These are phyloP conservation scores for Clarias batrachus DNA, from an alignment of 2,113 vertebrate species.

Conservation along the genomic window DNA sequence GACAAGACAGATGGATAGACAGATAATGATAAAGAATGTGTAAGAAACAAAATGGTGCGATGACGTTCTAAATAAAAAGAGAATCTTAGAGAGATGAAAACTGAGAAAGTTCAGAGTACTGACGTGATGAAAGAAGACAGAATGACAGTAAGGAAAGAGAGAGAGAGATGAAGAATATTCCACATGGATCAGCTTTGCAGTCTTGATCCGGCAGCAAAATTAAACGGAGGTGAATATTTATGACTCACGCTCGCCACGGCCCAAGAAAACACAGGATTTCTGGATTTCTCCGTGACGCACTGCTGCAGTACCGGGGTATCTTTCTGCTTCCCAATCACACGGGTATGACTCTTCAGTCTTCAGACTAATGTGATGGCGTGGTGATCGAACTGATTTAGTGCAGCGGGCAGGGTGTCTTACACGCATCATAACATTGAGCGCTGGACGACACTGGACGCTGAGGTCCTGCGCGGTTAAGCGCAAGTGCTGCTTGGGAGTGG, in stretches of 20 bases:
- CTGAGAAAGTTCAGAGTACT: not conserved
- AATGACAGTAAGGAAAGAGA: not conserved
- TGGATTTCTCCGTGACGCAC: not conserved
- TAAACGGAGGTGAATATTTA: conserved; percentile 21
- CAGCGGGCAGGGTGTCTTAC: not conserved
- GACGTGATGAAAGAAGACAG: not conserved
- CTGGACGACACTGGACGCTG: not conserved
- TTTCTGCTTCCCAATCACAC: not conserved
- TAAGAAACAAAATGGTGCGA: not conserved
- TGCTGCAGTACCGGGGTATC: not conserved
- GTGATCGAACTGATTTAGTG: not conserved
- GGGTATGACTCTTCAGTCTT: not conserved
- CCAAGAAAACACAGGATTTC: not conserved
- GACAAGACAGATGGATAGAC: not conserved
- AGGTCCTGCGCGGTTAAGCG: not conserved
- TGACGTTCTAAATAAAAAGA: not conserved
- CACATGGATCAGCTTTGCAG: conserved; percentile 16
- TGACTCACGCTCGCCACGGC: not conserved
- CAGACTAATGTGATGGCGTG: not conserved
- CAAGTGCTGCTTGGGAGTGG: not conserved
- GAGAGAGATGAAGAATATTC: not conserved
- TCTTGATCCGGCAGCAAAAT: conserved; percentile 16
- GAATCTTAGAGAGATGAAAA: not conserved
- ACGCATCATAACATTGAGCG: not conserved
- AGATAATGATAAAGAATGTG: not conserved